A percentile compares a stretch with the other conserved stretches of the same genome.
Conservation (phyloP, 2,888 invertebrate genomes). For the Drosophila robusta region DNA sequence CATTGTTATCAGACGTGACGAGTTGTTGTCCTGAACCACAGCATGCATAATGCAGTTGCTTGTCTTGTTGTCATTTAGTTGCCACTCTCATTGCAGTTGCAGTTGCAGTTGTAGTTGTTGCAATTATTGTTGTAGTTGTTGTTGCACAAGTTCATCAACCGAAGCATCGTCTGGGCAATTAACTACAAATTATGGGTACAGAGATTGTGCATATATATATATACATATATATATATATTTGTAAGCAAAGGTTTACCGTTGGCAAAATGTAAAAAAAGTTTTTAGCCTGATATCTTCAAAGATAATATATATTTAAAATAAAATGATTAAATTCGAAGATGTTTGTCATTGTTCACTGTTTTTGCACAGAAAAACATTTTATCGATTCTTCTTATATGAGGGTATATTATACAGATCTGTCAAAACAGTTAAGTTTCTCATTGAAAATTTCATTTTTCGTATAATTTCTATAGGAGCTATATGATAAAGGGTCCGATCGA, state of each 20-base stretch:
- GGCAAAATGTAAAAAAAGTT: too few species aligned
- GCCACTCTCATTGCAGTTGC: conserved; percentile 5
- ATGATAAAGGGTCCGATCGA: too few species aligned
- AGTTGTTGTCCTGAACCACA: conserved; percentile 43
- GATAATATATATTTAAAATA: too few species aligned
- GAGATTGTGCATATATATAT: conserved; percentile 3
- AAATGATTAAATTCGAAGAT: too few species aligned
- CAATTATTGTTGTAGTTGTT: conserved; percentile 12
- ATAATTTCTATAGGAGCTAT: too few species aligned
- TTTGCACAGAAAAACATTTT: too few species aligned
- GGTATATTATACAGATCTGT: too few species aligned
- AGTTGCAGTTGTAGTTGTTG: conserved; percentile 3
- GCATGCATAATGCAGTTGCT: conserved; percentile 57
- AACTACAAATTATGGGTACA: conserved; percentile 20
- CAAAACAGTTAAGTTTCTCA: too few species aligned
- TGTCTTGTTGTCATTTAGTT: conserved; percentile 47
- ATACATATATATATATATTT: not conserved
- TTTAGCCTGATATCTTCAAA: too few species aligned
- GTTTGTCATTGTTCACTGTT: too few species aligned
- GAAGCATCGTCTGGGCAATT: conserved; percentile 41
- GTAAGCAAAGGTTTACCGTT: not conserved
- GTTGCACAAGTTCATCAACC: conserved; percentile 48
- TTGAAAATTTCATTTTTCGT: too few species aligned
- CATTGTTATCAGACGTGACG: conserved; percentile 63
- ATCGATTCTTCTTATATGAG: too few species aligned